Evolutionary conservation across 1,140 invertebrate genomes (phyloP), one percentile per base, ranked within the genome.

Genomic region (Zophobas morio): DNA sequence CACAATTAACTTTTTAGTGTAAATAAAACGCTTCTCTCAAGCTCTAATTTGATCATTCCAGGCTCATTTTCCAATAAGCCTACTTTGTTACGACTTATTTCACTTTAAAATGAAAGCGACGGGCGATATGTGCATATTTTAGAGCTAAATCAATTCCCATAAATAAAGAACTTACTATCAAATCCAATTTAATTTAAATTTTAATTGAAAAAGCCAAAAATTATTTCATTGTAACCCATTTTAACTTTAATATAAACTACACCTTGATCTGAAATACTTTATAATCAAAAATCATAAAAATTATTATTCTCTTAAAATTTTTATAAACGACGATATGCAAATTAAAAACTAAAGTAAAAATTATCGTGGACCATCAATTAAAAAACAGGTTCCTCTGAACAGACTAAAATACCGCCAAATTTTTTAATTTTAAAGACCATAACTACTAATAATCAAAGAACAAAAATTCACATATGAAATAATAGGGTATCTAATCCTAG

Each of bases 31-130:
- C 87, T 89, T 88, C 82, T 84, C 84, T 82, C 83, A 89, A 90
- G 86, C 86, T 89, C 85, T 88, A 88, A 84, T 86, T 87, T 87
- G 83, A 46, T 46, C 53, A 74, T 87, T 88, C 89, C 87, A 91
- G 89, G 88, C 86, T 86, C 87, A 91, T 86, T 88, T 92, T 92
- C 91, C 90, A 90, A 87, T 91, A 91, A 84, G 84, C 88, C 89
- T 90, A 92, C 91, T 92, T 87, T 92, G 91, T 92, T 92, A 91
- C 91, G 91, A 92, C 90, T 92, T 92, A 89, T 91, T 88, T 88
- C 86, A 88, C 85, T 85, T 88, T 88, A 86, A 80, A 87, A 88
- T 86, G 87, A 90, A 88, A 92, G 86, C 87, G 91, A 92, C 90
- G 90, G 90, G 90, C 90, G 88, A 92, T 93, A 88, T 91, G 90